These are phyloP conservation scores for Lasioglossum lativentre DNA, from an alignment of 2,888 invertebrate genomes.

Conservation along the genomic window DNA sequence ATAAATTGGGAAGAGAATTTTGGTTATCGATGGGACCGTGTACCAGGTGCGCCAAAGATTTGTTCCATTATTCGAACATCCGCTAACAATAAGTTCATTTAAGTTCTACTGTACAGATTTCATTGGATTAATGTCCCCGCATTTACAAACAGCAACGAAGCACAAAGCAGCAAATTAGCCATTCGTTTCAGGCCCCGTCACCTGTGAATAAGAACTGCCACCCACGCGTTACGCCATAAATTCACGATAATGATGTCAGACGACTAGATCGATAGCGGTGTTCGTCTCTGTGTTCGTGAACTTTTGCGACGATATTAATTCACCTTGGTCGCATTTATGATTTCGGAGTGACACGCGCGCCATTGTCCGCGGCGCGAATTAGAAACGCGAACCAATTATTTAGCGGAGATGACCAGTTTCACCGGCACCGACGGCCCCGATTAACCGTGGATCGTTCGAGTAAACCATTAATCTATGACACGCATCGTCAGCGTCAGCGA, in stretches of 20 bases:
- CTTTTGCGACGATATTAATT: not conserved
- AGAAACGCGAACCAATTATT: slow-evolving; percentile 40
- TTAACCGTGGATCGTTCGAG: slow-evolving; percentile 31
- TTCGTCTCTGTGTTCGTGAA: not conserved
- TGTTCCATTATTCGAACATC: not conserved
- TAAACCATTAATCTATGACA: slow-evolving; percentile 53
- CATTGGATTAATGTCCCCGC: not conserved
- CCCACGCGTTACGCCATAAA: not conserved
- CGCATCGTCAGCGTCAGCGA: slow-evolving; percentile 34
- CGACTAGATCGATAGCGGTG: not conserved
- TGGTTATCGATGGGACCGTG: not conserved
- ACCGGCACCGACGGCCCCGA: slow-evolving; percentile 20
- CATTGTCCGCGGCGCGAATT: slow-evolving; percentile 30
- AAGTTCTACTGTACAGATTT: not conserved
- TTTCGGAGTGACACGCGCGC: slow-evolving; percentile 23
- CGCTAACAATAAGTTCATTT: not conserved
- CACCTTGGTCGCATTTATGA: not conserved
- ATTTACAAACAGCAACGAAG: slow-evolving; percentile 1
- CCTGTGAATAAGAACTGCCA: slow-evolving; percentile 12
- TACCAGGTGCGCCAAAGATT: not conserved
- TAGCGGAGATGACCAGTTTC: slow-evolving; percentile 45
- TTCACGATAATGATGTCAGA: not conserved
- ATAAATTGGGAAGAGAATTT: not conserved
- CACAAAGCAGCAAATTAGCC: slow-evolving; percentile 2
- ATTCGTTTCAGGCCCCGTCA: slow-evolving; percentile 28